Evolutionary conservation across 2,113 vertebrate genomes (phyloP).

Genomic region (Asarcornis scutulata): DNA sequence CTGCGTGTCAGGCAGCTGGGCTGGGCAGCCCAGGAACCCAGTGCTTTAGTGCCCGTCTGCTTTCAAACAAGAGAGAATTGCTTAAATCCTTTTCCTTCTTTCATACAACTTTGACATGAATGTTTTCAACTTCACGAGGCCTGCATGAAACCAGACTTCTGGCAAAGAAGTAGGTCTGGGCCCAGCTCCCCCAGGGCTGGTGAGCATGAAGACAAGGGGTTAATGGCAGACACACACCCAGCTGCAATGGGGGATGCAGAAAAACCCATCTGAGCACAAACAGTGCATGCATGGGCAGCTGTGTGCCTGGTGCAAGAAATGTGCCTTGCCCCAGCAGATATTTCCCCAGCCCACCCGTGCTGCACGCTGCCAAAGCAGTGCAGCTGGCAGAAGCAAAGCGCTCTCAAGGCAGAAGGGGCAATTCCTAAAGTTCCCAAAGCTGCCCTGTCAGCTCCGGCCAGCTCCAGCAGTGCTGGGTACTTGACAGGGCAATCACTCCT

Average conservation of each 20-base stretch:
- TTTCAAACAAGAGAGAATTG: neutral
- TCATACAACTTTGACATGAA: neutral
- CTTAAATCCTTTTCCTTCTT: neutral
- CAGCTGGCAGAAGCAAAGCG: neutral
- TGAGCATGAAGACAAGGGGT: neutral
- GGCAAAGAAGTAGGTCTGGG: neutral
- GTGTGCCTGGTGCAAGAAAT: neutral
- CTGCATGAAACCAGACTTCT: neutral
- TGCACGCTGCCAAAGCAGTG: neutral
- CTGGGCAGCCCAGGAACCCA: neutral
- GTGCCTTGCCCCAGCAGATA: neutral
- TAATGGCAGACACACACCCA: neutral
- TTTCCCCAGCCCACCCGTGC: neutral
- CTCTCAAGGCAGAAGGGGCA: neutral
- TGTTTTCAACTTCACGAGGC: neutral
- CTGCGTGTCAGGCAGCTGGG: too few relatives aligned
- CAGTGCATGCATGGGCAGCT: neutral
- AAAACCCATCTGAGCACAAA: neutral
- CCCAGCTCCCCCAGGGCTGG: neutral
- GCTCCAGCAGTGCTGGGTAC: rapidly evolving
- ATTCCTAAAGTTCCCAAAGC: neutral
- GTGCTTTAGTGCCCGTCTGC: neutral
- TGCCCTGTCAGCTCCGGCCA: neutral
- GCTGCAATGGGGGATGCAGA: neutral
- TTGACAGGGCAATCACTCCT: neutral